A percentile compares a stretch with the other conserved stretches of the same genome.
These are phyloP conservation scores for Zelleria hepariella DNA, from an alignment of 2,888 invertebrate genomes.

Conservation along the genomic window DNA sequence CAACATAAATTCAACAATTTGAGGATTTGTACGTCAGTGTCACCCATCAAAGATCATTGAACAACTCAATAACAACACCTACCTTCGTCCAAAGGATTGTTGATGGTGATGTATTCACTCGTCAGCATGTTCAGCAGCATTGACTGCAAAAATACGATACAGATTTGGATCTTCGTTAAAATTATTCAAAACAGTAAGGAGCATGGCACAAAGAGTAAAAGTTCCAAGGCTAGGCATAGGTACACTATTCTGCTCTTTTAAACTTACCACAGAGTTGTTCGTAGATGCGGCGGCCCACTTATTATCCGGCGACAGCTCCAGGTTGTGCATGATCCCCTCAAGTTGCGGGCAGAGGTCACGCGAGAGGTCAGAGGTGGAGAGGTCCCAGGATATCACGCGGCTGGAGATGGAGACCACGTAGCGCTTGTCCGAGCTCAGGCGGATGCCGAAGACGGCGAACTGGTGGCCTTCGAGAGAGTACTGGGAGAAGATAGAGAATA, in stretches of 20 bases:
- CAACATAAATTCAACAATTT: no score
- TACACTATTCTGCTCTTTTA: no score
- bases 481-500: conserved; percentile 58
- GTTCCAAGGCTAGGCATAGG: no score
- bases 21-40: background rate
- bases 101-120: conserved; percentile 90
- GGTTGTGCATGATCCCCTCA: conserved; percentile 95
- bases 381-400: conserved; percentile 96
- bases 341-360: conserved; percentile 91
- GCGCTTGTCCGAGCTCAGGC: conserved; percentile 89
- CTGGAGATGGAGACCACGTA: conserved; percentile 98
- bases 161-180: no score
- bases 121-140: conserved; percentile 93
- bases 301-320: conserved; percentile 94
- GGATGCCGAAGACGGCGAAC: conserved; percentile 95
- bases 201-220: no score
- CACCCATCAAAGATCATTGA: no score
- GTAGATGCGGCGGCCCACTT: conserved; percentile 96
- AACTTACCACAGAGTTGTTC: conserved; percentile 89
- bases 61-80: conserved; percentile 9
- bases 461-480: conserved; percentile 98
- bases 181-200: no score
- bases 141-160: conserved; percentile 76
- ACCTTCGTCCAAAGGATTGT: conserved; percentile 84
- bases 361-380: conserved; percentile 95